Evolutionary conservation across 2,888 invertebrate species (phyloP), one percentile per base, ranked within the genome.

Genomic region (Cremastinae sp.): DNA sequence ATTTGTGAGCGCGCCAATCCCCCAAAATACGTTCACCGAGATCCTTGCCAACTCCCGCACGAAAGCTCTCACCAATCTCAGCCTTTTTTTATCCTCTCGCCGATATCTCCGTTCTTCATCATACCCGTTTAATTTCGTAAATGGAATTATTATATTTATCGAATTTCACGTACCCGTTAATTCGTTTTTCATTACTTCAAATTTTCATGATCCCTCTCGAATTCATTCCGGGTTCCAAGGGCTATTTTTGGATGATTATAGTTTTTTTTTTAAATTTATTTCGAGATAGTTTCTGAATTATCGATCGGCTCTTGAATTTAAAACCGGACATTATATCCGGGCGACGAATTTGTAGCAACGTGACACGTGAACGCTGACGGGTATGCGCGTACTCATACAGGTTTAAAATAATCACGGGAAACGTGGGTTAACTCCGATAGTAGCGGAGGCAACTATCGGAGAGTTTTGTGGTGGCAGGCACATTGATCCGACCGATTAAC

Each of bases 401-500:
- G 35, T 64, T 64, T 20, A 18, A 43, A 35, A 14, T 14, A 47
- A 37, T 74, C 56, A 55, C 49, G 64, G 62, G 66, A 75, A 47
- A 59, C 53, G 39, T 43, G 56, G 49, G 45, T 72, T 47, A 72
- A 39, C 41, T 47, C 43, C n/a, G 41, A 28, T 43, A 55, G 65
- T 18, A 51, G 55, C 18, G 61, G n/a, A 20, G 41, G 55, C 73
- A 71, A 74, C 66, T 78, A 79, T 79, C 79, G 77, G 75, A 77
- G 73, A 79, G 76, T 80, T 82, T 82, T 78, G 78, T 74, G 81
- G 79, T 78, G 72, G 74, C 79, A 68, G 72, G 72, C 77, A 79
- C 83, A 85, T 85, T 84, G 85, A 85, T 84, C 83, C 82, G 80
- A 80, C 73, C 84, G 85, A 85, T 85, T 84, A 83, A 82, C 82